Evolutionary conservation across 2,113 vertebrate species (phyloP), one percentile per base, ranked within the genome.

Genomic region (Ahaetulla prasina): DNA sequence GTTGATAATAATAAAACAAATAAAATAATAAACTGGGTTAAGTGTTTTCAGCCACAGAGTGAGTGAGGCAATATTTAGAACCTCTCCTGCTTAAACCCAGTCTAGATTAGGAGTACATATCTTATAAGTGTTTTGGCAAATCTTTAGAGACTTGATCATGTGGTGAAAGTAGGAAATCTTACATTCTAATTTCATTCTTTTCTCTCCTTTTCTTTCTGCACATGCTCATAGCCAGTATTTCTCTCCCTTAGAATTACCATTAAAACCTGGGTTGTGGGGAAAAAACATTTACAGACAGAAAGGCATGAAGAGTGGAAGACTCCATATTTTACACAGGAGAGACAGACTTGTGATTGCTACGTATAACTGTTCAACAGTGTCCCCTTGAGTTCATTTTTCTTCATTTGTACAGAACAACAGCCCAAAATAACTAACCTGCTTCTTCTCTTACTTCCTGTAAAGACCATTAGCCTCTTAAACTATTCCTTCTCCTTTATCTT

Each of bases 301-400:
- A 35, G 47, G 18, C 0, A n/a, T 0, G 8, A 1, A n/a, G n/a
- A n/a, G n/a, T n/a, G n/a, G n/a, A n/a, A 39, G 47, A 57, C 18
- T 12, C 2, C 23, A 43, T 23, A n/a, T 63, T 30, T 43, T 50
- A 39, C 9, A 47, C 25, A 43, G 16, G 68, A 74, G 39, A 16
- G 11, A 18, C 85, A 43, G 22, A 25, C n/a, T 39, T n/a, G 11
- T 43, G n/a, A 80, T 9, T 80, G n/a, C 39, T 39, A 80, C 22
- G 35, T 25, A 60, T 27, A 14, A 27, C 12, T 57, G 47, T 43
- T 57, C 54, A 43, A 43, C 14, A 27, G 54, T 80, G 68, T 39
- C 68, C 68, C 68, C 35, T 80, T 39, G 18, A 80, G 35, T 80
- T 80, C 35, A 39, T 80, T 74, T 74, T 35, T 74, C 30, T 74